Conservation (phyloP, 1,140 invertebrate species). For the Hylyphantes graminicola region DNA sequence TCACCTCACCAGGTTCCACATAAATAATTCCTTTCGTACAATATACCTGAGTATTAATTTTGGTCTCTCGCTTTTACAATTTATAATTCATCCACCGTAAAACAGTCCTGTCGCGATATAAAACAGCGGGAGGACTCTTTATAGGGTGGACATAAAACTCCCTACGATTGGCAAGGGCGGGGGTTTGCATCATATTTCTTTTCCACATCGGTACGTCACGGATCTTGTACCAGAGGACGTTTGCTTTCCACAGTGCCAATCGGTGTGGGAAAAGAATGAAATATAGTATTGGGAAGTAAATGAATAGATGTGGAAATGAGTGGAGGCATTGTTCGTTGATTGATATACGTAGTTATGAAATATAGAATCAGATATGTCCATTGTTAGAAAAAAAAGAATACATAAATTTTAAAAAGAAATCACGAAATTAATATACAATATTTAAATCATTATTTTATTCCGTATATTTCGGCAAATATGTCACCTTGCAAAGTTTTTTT, state of each 20-base stretch:
- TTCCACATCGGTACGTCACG: neutral
- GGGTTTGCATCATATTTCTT: conserved; percentile 41
- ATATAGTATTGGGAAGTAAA: neutral
- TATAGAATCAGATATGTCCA: no score
- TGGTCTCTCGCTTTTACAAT: neutral
- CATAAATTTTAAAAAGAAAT: no score
- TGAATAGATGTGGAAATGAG: no score
- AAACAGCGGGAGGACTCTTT: conserved; percentile 5
- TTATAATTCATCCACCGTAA: conserved; percentile 26
- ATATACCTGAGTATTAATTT: neutral
- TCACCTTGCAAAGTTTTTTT: no score
- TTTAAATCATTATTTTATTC: no score
- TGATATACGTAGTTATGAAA: no score
- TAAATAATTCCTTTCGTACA: neutral
- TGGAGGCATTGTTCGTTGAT: no score
- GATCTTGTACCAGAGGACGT: neutral
- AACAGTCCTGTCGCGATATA: conserved; percentile 16
- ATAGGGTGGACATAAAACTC: conserved; percentile 17
- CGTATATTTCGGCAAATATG: no score
- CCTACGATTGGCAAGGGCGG: conserved; percentile 9
- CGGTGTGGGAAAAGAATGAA: conserved; percentile 28
- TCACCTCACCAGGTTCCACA: no score
- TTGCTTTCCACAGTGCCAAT: conserved; percentile 15
- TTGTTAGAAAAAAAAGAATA: no score
- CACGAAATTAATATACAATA: no score